A percentile compares a stretch with the other conserved stretches of the same genome.
These are phyloP conservation scores for Caradrina kadenii DNA, from an alignment of 2,888 invertebrate species.

Conservation along the genomic window DNA sequence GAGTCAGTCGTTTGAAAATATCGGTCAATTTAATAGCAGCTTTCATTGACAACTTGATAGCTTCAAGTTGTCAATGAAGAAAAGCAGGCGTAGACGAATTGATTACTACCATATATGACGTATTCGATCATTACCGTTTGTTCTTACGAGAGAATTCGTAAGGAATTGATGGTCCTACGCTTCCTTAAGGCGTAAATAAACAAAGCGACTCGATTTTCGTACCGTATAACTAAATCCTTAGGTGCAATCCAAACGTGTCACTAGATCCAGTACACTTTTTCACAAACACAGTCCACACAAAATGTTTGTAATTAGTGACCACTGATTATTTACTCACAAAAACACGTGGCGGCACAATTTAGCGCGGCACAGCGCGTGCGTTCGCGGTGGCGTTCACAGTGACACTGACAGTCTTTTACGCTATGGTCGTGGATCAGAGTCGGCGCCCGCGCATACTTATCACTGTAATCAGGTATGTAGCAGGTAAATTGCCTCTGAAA, in stretches of 20 bases:
- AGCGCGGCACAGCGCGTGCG: constrained; percentile 71
- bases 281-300: constrained; percentile 71
- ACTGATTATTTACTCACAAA: constrained; percentile 85
- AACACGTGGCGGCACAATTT: constrained; percentile 75
- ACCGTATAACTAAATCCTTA: constrained; percentile 71
- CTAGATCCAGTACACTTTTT: constrained; percentile 68
- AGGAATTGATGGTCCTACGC: constrained; percentile 34
- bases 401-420: constrained; percentile 75
- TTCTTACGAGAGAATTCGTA: constrained; percentile 29
- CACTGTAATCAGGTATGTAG: constrained; percentile 72
- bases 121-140: constrained; percentile 53
- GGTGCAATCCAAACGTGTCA: constrained; percentile 80
- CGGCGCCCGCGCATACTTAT: constrained; percentile 80
- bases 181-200: constrained; percentile 70
- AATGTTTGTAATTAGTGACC: constrained; percentile 70
- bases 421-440: constrained; percentile 60
- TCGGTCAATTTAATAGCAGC: constrained; percentile 53
- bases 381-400: constrained; percentile 71
- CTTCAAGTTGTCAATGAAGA: no score
- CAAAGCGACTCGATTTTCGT: constrained; percentile 75
- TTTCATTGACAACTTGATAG: constrained; percentile 68
- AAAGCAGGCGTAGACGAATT: constrained; percentile 53
- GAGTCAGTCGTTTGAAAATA: constrained; percentile 38
- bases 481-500: constrained; percentile 85
- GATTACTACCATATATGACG: constrained; percentile 42